Conservation (phyloP, 2,888 invertebrate genomes). For the Apeira syringaria region DNA sequence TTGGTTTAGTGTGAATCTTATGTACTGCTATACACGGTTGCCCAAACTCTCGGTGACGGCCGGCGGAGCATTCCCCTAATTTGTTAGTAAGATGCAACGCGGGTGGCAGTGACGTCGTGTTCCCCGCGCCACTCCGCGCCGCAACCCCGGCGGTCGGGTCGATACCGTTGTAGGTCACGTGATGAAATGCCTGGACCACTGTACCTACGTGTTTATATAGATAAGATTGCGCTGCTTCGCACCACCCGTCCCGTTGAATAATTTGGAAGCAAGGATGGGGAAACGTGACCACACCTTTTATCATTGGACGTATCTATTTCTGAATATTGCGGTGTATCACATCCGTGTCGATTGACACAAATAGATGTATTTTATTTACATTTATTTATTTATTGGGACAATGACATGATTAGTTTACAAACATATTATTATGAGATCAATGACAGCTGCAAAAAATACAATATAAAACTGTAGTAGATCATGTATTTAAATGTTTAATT, state of each 20-base stretch:
- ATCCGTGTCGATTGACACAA: no score
- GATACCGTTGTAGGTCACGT: conserved; percentile 32
- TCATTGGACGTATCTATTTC: background rate
- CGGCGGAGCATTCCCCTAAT: conserved; percentile 1
- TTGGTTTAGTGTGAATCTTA: no score
- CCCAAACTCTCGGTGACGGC: background rate
- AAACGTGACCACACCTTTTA: background rate
- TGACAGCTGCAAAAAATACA: no score
- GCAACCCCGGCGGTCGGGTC: conserved; percentile 21
- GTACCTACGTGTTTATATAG: conserved; percentile 16
- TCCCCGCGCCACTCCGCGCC: background rate
- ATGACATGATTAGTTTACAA: no score
- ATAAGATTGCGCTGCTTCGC: conserved; percentile 22
- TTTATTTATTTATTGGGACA: no score
- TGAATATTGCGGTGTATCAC: no score
- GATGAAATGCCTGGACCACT: conserved; percentile 19
- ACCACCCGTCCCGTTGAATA: conserved; percentile 12
- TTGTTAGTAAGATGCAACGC: conserved; percentile 24
- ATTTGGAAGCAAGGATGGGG: conserved; percentile 4
- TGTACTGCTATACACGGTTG: background rate
- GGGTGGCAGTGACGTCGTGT: conserved; percentile 20
- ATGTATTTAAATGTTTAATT: no score
- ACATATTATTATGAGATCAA: no score
- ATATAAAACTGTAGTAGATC: no score
- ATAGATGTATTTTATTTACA: no score